Evolutionary conservation across 2,888 invertebrate genomes (phyloP), one percentile per base, ranked within the genome.

Genomic region (Ochropleura plecta): DNA sequence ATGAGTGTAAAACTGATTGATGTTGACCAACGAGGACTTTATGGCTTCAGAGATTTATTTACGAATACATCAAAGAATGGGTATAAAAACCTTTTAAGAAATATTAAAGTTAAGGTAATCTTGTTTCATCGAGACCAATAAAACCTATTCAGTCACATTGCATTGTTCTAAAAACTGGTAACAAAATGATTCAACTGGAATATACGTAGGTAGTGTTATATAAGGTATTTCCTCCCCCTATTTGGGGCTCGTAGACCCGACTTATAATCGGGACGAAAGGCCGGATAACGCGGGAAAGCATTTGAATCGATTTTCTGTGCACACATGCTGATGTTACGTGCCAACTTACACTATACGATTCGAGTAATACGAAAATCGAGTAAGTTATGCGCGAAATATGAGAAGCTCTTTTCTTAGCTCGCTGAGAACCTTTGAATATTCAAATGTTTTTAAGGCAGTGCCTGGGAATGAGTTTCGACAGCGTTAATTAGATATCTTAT

Each of bases 181-280:
- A 42, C 44, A 70, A 65, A 30, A 77, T 65, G 18, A 67, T 77
- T 63, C 69, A 69, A 71, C 67, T 40, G n/a, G 69, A 68, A 73
- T 73, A 66, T 63, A 48, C 18, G 20, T 59, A 79, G 20, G 72
- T 62, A 60, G 10, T 44, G 12, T 40, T 53, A 73, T 59, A 49
- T 65, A 57, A 57, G 70, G 63, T 57, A 30, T 77, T 79, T 82
- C 40, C 67, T 65, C 65, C 64, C 72, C 60, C 12, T 40, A 46
- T 81, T 55, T 20, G 62, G 70, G 65, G 67, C 81, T 77, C 74
- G 68, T 20, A 79, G 75, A 75, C 69, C 67, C 69, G 44, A 66
- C 70, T 79, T 81, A 81, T 79, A 84, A 84, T 82, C 64, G 40
- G 59, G 72, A 83, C 60, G 73, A 72, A 30, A 76, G 70, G 20